phyloP scores from a whole-genome alignment of 2,113 vertebrate species.

The Erpornis zantholeuca region DNA sequence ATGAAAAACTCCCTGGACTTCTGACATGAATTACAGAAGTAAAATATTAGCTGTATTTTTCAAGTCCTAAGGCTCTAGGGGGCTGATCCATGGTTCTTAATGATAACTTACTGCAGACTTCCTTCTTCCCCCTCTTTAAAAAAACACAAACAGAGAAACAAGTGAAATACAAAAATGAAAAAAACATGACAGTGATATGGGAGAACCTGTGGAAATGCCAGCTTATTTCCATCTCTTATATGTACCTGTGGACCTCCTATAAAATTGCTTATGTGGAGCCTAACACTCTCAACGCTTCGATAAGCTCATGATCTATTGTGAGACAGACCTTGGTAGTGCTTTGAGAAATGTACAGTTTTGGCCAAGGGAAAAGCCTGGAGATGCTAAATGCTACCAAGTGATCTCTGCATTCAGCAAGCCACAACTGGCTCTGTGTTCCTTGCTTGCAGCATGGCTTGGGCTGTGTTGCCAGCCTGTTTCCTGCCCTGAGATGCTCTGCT shows the following conservation, averaged over 20 bases:
- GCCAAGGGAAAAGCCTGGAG: background rate
- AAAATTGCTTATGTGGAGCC: background rate
- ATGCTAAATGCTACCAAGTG: background rate
- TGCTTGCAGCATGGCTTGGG: accelerated
- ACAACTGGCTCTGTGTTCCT: background rate
- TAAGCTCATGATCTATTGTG: background rate
- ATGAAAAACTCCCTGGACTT: background rate
- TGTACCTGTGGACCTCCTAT: background rate
- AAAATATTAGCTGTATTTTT: background rate
- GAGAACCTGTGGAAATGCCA: background rate
- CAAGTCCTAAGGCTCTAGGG: background rate
- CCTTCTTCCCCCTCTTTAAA: background rate
- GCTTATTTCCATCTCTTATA: background rate
- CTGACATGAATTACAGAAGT: background rate
- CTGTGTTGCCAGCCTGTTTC: accelerated
- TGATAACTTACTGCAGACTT: background rate
- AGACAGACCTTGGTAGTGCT: background rate
- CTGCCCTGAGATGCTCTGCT: background rate
- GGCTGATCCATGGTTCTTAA: background rate
- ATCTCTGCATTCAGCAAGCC: background rate
- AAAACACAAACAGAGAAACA: background rate
- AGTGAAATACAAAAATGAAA: background rate
- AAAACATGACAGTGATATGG: background rate
- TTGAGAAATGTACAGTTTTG: background rate
- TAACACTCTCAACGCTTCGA: background rate